Evolutionary conservation across 1,140 invertebrate genomes (phyloP), one percentile per base, ranked within the genome.

Genomic region (Myzus persicae): DNA sequence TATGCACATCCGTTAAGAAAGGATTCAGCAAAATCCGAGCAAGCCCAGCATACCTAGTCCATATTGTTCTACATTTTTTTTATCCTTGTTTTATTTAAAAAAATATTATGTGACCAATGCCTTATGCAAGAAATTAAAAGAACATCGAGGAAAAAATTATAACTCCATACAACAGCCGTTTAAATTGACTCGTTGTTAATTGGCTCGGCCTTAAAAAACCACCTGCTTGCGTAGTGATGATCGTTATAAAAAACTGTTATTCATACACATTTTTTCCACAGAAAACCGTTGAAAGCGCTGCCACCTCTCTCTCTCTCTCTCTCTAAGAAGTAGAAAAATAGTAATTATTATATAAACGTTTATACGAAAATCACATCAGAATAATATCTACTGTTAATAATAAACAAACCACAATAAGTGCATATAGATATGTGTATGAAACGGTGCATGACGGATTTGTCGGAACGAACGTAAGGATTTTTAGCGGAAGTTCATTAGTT

Each of bases 401-500:
- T 76, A 51, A 93, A 82, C 76, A 36, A 93, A 93, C 46, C 91
- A 40, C 91, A 42, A n/a, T n/a, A n/a, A 93, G 54, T 5, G 48
- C 36, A 31, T 85, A 20, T 38, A 82, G n/a, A 31, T 36, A 36
- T 82, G 81, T 92, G 76, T 40, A 51, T n/a, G 76, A 82, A 84
- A 40, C 91, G 81, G n/a, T 54, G 91, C 91, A 85, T 93, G 84
- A 93, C 91, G 91, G 91, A 85, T 93, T 85, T 42, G 81, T 93
- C 46, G 36, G 81, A 51, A 51, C 84, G 1, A 93, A 40, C 22
- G 26, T 82, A 85, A 84, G 91, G 91, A 93, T 91, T 91, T 91
- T 44, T 48, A 91, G 36, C 91, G 91, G 91, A 93, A 93, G 81
- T 84, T 93, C 91, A 54, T 93, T 93, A 93, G 91, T 93, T 93